A percentile compares a stretch with the other conserved stretches of the same genome.
phyloP scores from a whole-genome alignment of 2,888 invertebrate genomes.

The Drosophila birchii region DNA sequence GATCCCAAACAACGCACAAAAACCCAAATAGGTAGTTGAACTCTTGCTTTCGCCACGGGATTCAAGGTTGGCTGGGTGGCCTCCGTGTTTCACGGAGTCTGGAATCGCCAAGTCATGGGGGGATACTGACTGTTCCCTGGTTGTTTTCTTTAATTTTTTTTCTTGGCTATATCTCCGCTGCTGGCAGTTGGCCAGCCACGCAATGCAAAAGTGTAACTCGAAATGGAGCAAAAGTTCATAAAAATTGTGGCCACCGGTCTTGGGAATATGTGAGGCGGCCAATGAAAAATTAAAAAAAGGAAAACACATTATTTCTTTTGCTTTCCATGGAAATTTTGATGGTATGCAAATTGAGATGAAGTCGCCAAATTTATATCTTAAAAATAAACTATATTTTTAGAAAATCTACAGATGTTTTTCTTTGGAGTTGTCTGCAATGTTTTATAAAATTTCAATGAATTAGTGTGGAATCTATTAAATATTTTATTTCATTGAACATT shows the following conservation, averaged over 20 bases:
- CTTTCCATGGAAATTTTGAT: conserved; percentile 36
- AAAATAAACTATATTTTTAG: background rate
- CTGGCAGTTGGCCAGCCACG: conserved; percentile 61
- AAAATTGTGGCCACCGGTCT: conserved; percentile 45
- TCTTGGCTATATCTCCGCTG: conserved; percentile 13
- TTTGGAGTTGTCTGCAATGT: background rate
- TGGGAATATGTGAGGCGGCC: conserved; percentile 15
- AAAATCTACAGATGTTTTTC: background rate
- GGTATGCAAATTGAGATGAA: too few species aligned
- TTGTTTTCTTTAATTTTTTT: background rate
- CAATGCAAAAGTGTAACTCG: conserved; percentile 46
- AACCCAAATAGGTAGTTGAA: conserved; percentile 58
- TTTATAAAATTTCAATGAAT: too few species aligned
- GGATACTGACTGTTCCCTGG: conserved; percentile 5
- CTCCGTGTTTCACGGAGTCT: conserved; percentile 36
- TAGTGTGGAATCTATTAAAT: background rate
- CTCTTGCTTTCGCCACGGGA: conserved; percentile 48
- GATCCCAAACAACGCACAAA: conserved; percentile 43
- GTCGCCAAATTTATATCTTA: conserved; percentile 7
- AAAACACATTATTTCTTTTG: conserved; percentile 19
- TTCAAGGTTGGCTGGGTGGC: conserved; percentile 51
- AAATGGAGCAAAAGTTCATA: conserved; percentile 76
- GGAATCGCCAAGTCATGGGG: conserved; percentile 8
- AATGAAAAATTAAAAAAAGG: conserved; percentile 8
- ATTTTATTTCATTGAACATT: background rate